Base-by-base conservation (phyloP, 2,888 invertebrate species). In the Epinotia brunnichana region DNA sequence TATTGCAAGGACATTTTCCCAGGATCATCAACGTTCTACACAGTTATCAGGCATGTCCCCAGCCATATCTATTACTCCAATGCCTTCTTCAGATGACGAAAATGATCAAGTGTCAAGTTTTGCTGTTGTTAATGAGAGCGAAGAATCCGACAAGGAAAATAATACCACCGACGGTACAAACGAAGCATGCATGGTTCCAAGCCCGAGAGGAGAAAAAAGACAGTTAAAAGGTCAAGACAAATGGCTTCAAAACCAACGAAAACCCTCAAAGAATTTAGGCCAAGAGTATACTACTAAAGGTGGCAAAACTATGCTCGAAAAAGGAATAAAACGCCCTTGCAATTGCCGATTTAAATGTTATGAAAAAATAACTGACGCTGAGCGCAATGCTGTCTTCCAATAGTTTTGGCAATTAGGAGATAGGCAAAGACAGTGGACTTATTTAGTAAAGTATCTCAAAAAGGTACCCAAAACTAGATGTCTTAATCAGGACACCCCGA, bases 391-490 rank as follows among this genome's bases (percentile, higher is more conserved):
- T 11, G 11, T 53, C 53, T 53, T 53, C 19, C 17, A 53, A 53
- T 21, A 53, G 19, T 53, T 53, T 53, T 53, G 53, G 53, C 19
- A 53, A 19, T 56, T 56, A 24, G 56, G 56, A 21, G 56, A 24
- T 13, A 21, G 21, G 13, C 56, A 56, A 56, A 56, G 21, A 13
- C 56, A 56, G 11, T 56, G 56, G 56, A 24, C 56, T 13, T 56
- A 56, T 24, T 56, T 24, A 4, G 24, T 56, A 24, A 56, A 56
- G 24, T 56, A 56, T 15, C 24, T 56, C 21, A 56, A 56, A 56
- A 56, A 56, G 15, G 21, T 56, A 56, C 13, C 21, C 21, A 56
- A 56, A 56, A 15, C 21, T 56, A 56, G 56, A 56, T 56, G 24
- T 56, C 56, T 56, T 24, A 24, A 56, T 56, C 56, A 56, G 24